Evolutionary conservation across 2,888 invertebrate genomes (phyloP).

Genomic region (Nomada ruficornis): DNA sequence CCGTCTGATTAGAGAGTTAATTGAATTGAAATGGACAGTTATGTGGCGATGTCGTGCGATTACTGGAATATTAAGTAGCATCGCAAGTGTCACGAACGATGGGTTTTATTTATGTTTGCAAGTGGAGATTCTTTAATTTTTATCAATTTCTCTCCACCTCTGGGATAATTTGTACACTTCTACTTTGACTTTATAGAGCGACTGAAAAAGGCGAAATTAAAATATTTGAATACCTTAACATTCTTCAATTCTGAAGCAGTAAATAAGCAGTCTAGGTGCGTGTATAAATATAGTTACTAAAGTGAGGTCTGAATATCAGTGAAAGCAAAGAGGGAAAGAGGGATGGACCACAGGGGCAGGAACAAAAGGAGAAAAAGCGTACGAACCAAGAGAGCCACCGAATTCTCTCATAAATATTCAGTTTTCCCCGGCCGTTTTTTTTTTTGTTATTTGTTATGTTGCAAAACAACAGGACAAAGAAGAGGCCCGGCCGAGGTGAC

Average conservation of each 20-base stretch:
- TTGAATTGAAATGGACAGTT: too few relatives aligned
- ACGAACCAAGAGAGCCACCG: conserved; percentile 22
- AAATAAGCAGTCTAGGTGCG: not conserved
- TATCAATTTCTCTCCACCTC: too few relatives aligned
- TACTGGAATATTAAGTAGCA: too few relatives aligned
- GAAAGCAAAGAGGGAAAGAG: not conserved
- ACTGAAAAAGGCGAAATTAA: too few relatives aligned
- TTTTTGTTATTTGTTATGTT: conserved; percentile 62
- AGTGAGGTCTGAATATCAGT: not conserved
- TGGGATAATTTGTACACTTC: too few relatives aligned
- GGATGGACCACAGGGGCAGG: not conserved
- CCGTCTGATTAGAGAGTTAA: not conserved
- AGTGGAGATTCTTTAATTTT: too few relatives aligned
- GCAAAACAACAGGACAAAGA: conserved; percentile 61
- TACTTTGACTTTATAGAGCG: too few relatives aligned
- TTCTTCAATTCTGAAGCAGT: too few relatives aligned
- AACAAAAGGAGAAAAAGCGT: not conserved
- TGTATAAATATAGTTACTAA: conserved; percentile 28
- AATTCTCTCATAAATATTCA: conserved; percentile 69
- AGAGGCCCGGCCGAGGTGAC: conserved; percentile 63
- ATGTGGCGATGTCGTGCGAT: too few relatives aligned
- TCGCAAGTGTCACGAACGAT: too few relatives aligned
- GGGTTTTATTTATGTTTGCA: too few relatives aligned
- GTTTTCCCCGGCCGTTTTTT: conserved; percentile 55
- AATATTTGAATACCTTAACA: too few relatives aligned